Base-by-base conservation (phyloP, 2,888 invertebrate species). In the Chloroclysta siterata region DNA sequence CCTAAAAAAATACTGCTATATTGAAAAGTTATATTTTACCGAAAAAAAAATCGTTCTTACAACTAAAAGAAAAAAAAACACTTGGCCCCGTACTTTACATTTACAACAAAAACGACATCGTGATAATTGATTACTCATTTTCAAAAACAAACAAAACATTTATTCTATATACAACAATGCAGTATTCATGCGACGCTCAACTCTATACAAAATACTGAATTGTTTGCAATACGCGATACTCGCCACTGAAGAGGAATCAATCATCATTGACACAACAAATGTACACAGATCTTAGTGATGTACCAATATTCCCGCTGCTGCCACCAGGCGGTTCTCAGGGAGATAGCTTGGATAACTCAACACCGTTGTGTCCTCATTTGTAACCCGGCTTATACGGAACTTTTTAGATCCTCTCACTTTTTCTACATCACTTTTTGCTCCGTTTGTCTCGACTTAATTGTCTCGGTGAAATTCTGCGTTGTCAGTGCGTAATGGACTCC, bases 391-490 rank as follows among this genome's bases (percentile, higher is more conserved):
- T 85, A 87, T 88, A 89, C 86, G 85, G 84, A 82, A 86, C 82
- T 88, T 90, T 90, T 88, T 89, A 72, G 77, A 83, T 82, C 83
- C 83, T 78, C 79, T 81, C 84, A 83, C 81, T 89, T 90, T 88
- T 87, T 88, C 84, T 73, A 73, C 77, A 84, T 84, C 87, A 83
- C 78, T 85, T 85, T 87, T 86, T 84, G 76, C 78, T 72, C 72
- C 77, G 75, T 79, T 80, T 85, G 83, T 78, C 72, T 72, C 78
- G 76, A 79, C 81, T 82, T 87, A 88, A 90, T 90, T 87, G 87
- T 88, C 84, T 83, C 82, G 75, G 74, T 76, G 74, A 65, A 67
- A 66, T 65, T 65, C 15, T 66, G 61, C 66, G 51, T 59, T 60
- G 69, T 65, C 69, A 71, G 66, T 66, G 61, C 67, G 65, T 71